Evolutionary conservation across 2,797 vertebrate species (phyloP).

Genomic region (Molothrus aeneus): DNA sequence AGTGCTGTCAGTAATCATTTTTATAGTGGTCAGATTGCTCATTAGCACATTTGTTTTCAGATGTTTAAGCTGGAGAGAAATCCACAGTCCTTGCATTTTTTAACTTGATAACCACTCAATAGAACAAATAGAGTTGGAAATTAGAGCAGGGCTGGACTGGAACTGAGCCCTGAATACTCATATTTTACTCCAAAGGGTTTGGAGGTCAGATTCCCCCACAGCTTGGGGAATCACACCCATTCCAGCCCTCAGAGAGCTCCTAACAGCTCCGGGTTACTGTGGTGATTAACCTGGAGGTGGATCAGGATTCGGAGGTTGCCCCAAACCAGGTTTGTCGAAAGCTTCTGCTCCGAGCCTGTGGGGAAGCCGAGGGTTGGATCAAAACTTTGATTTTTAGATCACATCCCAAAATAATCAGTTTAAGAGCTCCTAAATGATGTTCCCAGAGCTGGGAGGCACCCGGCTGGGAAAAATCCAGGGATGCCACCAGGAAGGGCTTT

Average conservation of each 20-base stretch:
- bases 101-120: conserved; percentile 62
- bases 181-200: background rate
- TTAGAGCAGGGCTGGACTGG: background rate
- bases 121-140: conserved; percentile 55
- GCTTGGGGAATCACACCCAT: background rate
- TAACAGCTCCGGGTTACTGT: background rate
- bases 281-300: background rate
- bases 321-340: background rate
- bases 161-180: background rate
- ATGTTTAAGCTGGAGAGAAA: conserved; percentile 64
- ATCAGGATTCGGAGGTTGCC: background rate
- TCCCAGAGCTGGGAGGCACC: background rate
- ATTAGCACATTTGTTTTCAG: conserved; percentile 65
- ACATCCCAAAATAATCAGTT: background rate
- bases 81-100: conserved; percentile 69
- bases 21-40: conserved; percentile 44
- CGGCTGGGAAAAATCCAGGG: background rate
- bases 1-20: conserved; percentile 56
- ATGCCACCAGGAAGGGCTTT: background rate
- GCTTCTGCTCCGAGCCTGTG: background rate
- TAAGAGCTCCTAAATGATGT: background rate
- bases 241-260: background rate
- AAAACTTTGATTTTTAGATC: background rate
- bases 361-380: background rate
- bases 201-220: background rate